Evolutionary conservation across 1,140 invertebrate species (phyloP), one percentile per base, ranked within the genome.

Genomic region (Acromyrmex heyeri): DNA sequence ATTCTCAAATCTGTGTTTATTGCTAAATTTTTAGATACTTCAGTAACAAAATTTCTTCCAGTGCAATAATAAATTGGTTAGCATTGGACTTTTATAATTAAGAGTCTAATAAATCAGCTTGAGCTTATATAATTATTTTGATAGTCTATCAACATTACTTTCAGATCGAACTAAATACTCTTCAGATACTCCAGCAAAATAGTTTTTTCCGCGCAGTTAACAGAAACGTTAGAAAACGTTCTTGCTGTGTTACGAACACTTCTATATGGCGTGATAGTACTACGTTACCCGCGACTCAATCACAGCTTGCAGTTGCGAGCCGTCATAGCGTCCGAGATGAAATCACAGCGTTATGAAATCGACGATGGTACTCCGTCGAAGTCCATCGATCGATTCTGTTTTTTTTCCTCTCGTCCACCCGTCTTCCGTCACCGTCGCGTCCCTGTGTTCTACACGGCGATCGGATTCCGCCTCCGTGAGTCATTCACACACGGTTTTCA

Each of bases 401-500:
- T 55, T 14, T 77, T 62, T 30, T 57, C 21, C 16, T 18, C 61
- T 6, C 8, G 14, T 18, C 16, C 27, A 3, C 2, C 27, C 27
- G 12, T 16, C 18, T 5, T 0, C 21, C 21, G n/a, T 44, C 16
- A n/a, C 48, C 48, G 14, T 24, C 24, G 24, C 24, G 50, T 69
- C n/a, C 59, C 21, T 30, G 38, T n/a, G 38, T 34, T 34, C 48
- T 53, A 57, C 44, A 16, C 34, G 27, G n/a, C 50, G 69, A 86
- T 59, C 38, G 34, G 14, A 69, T 69, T 59, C 75, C 55, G 34
- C n/a, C 55, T 83, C 14, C 21, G 34, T 75, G 75, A 88, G 59
- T 78, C 87, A 85, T 24, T 69, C 57, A 38, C 87, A 50, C 87
- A 69, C 12, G 69, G 55, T 89, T 76, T 88, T 81, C 50, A 48